Evolutionary conservation across 1,140 invertebrate genomes (phyloP).

Genomic region (Drosophila orosa): DNA sequence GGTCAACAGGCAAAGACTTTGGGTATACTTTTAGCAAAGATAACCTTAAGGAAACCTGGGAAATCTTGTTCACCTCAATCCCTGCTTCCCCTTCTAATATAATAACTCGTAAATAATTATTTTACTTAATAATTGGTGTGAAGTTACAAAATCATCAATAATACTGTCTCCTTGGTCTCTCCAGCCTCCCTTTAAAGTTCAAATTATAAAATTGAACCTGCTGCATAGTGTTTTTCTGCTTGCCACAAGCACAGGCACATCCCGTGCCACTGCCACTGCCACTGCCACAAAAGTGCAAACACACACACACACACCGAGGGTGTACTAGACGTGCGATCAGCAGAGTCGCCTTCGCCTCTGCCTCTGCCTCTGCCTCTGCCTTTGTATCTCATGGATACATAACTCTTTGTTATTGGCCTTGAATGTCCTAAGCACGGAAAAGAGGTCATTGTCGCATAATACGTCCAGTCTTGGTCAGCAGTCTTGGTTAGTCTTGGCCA

Average conservation of each 20-base stretch:
- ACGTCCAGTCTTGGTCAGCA: conserved; percentile 34
- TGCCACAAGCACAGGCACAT: conserved; percentile 33
- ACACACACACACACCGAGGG: neutral
- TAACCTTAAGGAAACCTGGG: neutral
- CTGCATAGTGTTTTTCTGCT: conserved; percentile 25
- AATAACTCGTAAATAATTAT: neutral
- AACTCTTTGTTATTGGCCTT: conserved; percentile 70
- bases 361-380: conserved; percentile 2
- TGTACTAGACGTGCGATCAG: conserved; percentile 29
- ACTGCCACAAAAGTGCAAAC: conserved; percentile 15
- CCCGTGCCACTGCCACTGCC: conserved; percentile 2
- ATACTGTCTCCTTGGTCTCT: rapidly evolving
- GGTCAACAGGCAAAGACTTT: neutral
- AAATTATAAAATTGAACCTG: neutral
- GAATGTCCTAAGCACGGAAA: conserved; percentile 69
- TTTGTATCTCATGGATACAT: conserved; percentile 67
- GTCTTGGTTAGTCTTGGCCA: conserved; percentile 2
- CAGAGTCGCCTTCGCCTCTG: conserved; percentile 8
- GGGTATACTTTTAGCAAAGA: neutral
- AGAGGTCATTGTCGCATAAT: conserved; percentile 70
- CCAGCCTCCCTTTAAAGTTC: too few species aligned
- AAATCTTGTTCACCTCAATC: neutral
- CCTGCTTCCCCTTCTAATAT: neutral
- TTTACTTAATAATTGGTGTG: too few species aligned
- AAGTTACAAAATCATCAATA: neutral